Conservation (phyloP, 2,888 invertebrate species). For the Schizaphis graminum region DNA sequence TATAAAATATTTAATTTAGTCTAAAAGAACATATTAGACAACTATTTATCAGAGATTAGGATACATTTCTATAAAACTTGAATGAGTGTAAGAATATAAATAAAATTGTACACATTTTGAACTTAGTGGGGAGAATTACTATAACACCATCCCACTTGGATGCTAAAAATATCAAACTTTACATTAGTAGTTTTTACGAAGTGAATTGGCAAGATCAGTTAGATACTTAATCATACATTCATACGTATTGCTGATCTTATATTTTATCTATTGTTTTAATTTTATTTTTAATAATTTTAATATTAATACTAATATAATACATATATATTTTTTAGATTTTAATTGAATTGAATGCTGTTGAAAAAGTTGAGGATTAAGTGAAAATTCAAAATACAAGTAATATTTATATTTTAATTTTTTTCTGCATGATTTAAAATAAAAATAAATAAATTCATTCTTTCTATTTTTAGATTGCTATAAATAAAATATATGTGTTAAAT, state of each 20-base stretch:
- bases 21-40: background rate
- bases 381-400: conserved; percentile 36
- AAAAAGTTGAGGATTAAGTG: background rate
- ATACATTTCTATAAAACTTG: conserved; percentile 35
- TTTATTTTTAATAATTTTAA: background rate
- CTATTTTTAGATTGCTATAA: background rate
- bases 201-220: conserved; percentile 30
- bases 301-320: background rate
- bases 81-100: conserved; percentile 55
- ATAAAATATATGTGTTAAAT: background rate
- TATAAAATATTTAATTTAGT: background rate
- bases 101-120: conserved; percentile 38
- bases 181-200: background rate
- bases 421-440: background rate
- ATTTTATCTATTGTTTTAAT: background rate
- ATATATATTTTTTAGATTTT: background rate
- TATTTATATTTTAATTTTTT: background rate
- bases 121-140: conserved; percentile 54
- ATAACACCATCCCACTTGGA: conserved; percentile 45
- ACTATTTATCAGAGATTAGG: background rate
- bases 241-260: background rate
- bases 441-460: background rate
- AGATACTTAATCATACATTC: background rate
- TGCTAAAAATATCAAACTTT: conserved; percentile 59
- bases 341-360: background rate